These are phyloP conservation scores for Catharus ustulatus DNA, from an alignment of 2,797 vertebrate species.

Conservation along the genomic window DNA sequence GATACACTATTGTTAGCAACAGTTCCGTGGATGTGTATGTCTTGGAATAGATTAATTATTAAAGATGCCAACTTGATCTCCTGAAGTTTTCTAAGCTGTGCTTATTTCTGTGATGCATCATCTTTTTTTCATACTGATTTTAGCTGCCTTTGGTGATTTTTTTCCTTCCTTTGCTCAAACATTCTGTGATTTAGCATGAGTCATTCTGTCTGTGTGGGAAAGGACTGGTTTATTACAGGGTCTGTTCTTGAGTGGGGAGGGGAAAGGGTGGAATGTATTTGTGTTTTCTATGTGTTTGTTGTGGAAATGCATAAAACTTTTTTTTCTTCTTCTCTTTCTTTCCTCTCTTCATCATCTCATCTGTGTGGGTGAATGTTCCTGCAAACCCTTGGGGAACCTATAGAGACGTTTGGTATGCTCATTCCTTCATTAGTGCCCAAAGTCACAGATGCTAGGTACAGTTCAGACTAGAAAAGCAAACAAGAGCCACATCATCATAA, in stretches of 20 bases:
- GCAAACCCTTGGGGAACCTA: conserved; percentile 88
- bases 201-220: conserved; percentile 61
- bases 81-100: conserved; percentile 44
- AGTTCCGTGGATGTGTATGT: neutral
- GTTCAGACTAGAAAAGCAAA: conserved; percentile 5
- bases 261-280: conserved; percentile 57
- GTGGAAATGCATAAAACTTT: conserved; percentile 73
- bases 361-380: conserved; percentile 90
- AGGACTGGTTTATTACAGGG: conserved; percentile 29
- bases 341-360: conserved; percentile 83
- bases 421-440: conserved; percentile 83
- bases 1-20: conserved; percentile 35
- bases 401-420: conserved; percentile 94
- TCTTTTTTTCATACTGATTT: conserved; percentile 46
- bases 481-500: neutral
- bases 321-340: conserved; percentile 73
- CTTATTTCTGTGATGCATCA: conserved; percentile 58
- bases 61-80: conserved; percentile 35
- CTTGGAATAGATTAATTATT: conserved; percentile 44
- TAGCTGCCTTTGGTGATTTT: conserved; percentile 24
- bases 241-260: conserved; percentile 24
- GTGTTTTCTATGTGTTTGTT: conserved; percentile 65
- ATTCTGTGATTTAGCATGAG: conserved; percentile 61
- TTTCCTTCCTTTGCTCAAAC: conserved; percentile 45
- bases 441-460: conserved; percentile 79